These are phyloP conservation scores for Therioaphis trifolii DNA, from an alignment of 2,888 invertebrate species.

Conservation along the genomic window DNA sequence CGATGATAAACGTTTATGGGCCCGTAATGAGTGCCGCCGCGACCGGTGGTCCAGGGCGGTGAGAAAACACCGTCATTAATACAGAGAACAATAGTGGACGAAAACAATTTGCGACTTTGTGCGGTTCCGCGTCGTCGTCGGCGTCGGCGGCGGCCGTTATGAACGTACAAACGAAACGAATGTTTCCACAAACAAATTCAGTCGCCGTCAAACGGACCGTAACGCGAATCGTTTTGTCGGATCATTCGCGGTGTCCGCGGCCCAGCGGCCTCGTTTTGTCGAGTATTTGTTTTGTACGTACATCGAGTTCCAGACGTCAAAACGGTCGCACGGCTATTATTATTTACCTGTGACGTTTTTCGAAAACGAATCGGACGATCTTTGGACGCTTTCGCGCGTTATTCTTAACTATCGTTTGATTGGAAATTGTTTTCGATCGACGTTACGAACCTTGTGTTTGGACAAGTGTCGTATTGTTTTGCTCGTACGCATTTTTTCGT, in stretches of 20 bases:
- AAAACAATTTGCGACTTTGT: conserved; percentile 50
- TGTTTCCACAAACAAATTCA: background rate
- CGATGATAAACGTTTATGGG: conserved; percentile 44
- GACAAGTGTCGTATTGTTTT: too few relatives aligned
- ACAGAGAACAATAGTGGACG: conserved; percentile 45
- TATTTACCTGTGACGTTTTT: background rate
- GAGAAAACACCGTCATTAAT: conserved; percentile 50
- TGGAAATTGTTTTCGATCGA: too few relatives aligned
- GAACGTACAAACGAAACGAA: too few relatives aligned
- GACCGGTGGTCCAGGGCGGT: background rate
- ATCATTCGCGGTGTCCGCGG: conserved; percentile 20
- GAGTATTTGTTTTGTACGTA: background rate
- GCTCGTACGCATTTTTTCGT: too few relatives aligned
- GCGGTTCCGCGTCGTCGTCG: background rate
- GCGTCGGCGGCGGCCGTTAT: background rate
- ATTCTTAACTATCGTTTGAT: too few relatives aligned
- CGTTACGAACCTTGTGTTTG: too few relatives aligned
- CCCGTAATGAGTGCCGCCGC: conserved; percentile 10
- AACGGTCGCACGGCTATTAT: background rate
- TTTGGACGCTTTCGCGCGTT: too few relatives aligned
- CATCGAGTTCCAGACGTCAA: background rate
- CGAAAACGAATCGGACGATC: background rate
- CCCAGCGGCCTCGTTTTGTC: background rate
- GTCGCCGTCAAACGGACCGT: conserved; percentile 38
- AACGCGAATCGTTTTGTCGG: conserved; percentile 27